These are phyloP conservation scores for Tapera naevia DNA, from an alignment of 2,797 vertebrate genomes.

Conservation along the genomic window DNA sequence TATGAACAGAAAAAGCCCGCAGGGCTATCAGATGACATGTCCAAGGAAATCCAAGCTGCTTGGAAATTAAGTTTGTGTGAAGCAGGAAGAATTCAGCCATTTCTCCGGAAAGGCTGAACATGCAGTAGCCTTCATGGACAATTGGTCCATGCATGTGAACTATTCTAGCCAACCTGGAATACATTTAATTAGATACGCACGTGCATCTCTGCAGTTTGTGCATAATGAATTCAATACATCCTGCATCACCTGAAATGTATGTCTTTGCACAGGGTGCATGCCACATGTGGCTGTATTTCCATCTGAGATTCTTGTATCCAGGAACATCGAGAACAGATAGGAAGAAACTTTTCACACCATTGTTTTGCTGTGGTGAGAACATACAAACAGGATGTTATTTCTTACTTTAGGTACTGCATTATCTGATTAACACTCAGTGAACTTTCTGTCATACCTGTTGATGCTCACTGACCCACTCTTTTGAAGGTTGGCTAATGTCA, in stretches of 20 bases:
- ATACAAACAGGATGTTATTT: background rate
- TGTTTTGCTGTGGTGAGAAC: background rate
- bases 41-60: conserved; percentile 2
- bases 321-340: background rate
- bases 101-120: background rate
- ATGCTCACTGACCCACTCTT: background rate
- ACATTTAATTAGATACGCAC: background rate
- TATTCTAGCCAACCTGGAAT: background rate
- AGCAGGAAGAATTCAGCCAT: background rate
- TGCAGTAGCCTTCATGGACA: background rate
- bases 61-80: background rate
- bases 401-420: background rate
- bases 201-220: background rate
- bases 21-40: background rate
- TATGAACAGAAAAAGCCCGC: background rate
- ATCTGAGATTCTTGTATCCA: accelerated
- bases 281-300: background rate
- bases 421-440: background rate
- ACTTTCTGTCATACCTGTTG: background rate
- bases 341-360: background rate
- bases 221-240: background rate
- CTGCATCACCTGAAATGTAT: background rate
- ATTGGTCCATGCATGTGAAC: background rate
- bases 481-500: background rate
- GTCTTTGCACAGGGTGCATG: background rate